Base-by-base conservation (phyloP, 30 jellyfish, hydroid and myxozoan species). In the Aurelia aurita complex sp. Pacific region DNA sequence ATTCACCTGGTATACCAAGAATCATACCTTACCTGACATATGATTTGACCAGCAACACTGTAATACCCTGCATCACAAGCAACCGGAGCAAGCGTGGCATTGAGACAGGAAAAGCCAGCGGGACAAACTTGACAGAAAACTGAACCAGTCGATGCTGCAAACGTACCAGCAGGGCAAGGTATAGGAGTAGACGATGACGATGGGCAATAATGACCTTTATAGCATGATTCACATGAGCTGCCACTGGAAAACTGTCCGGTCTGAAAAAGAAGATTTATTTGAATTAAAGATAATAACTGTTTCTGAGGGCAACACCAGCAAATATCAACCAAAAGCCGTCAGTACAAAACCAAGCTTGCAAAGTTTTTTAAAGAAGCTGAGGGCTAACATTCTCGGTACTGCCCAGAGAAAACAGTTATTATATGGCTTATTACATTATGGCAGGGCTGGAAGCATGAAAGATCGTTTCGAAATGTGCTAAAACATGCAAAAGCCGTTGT, bases 161-260 rank as follows among this genome's bases (percentile, higher is more conserved):
- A 92, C 42, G 98, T 92, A 5, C 97, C 98, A 57, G 86, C 59
- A 19, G 92, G 97, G 38, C 98, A 92, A 5, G 97, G 90, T 6
- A 92, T 73, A 2, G 98, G 98, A 19, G 75, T 76, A 51, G 95
- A 50, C 8, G 91, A 3, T 32, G 94, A 51, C 1, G 97, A 79
- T 0, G 98, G 98, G 73, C 98, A 92, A 85, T 92, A 92, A 64
- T 64, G 79, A 23, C 98, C 98, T 70, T 63, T 75, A 69, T 62
- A 62, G 88, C 98, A 92, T 16, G 82, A 62, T 23, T 65, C 89
- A 76, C 98, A 92, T 13, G 90, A 29, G 1, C 97, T 76, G 10
- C 97, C 98, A 82, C 83, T 83, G 35, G 98, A 87, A 78, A 62
- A 92, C 29, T 88, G 73, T 3, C 98, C 98, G 33, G 78, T 76